A percentile compares a stretch with the other conserved stretches of the same genome.
These are phyloP conservation scores for Plutomurus gul DNA, from an alignment of 1,140 invertebrate genomes.

Conservation along the genomic window DNA sequence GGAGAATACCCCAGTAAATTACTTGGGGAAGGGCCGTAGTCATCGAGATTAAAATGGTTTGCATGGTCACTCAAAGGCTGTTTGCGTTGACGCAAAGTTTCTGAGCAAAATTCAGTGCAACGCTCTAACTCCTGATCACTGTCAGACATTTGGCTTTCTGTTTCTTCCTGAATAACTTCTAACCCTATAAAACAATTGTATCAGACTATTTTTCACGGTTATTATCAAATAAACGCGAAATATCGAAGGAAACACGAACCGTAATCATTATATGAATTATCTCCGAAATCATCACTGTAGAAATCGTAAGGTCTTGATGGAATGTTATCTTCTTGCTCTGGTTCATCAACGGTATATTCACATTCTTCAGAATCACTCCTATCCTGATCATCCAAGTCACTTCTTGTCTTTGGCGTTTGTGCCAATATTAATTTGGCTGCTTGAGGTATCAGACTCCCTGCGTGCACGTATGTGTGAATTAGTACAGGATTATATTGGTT, in stretches of 20 bases:
- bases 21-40: slow-evolving; percentile 1
- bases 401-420: slow-evolving; percentile 42
- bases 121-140: slow-evolving; percentile 48
- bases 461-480: neutral
- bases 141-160: slow-evolving; percentile 53
- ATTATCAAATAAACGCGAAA: neutral
- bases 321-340: slow-evolving; percentile 16
- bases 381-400: slow-evolving; percentile 39
- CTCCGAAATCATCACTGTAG: slow-evolving; percentile 39
- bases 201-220: neutral
- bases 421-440: slow-evolving; percentile 51
- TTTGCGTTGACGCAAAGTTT: slow-evolving; percentile 45
- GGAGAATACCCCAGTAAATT: neutral
- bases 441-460: slow-evolving; percentile 50
- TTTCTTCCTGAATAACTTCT: slow-evolving; percentile 53
- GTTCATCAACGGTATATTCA: slow-evolving; percentile 30
- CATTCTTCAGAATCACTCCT: slow-evolving; percentile 40
- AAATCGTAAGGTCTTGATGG: slow-evolving; percentile 28
- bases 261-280: slow-evolving; percentile 43
- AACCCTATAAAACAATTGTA: slow-evolving; percentile 42
- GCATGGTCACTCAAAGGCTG: neutral
- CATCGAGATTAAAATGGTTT: slow-evolving; percentile 8
- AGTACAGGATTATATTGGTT: no score
- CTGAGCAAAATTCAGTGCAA: slow-evolving; percentile 43
- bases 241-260: neutral